Evolutionary conservation across 1,140 invertebrate species (phyloP), one percentile per base, ranked within the genome.

Genomic region (Drosophila asahinai): DNA sequence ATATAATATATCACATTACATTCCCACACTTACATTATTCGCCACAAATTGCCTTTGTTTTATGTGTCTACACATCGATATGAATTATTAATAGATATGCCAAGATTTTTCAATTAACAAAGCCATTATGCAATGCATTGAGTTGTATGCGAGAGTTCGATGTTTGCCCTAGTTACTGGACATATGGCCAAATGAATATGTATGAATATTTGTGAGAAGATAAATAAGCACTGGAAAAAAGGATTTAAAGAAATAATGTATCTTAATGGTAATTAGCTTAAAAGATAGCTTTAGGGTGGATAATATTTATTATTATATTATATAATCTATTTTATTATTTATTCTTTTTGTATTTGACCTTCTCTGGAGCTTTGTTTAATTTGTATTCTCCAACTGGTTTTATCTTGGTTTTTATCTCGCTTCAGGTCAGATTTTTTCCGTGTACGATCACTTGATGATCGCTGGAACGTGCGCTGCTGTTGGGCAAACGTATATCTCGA

Each of bases 91-190:
- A 72, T 72, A 72, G 70, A 59, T 11, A 9, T 51, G 52, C 36
- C n/a, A 43, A 57, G 33, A 58, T 51, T 65, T 65, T 75, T 75
- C 71, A 77, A 77, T 77, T 77, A 75, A 74, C 61, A 45, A 47
- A 65, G 54, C 52, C 67, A 74, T 74, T 74, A 74, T 74, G 70
- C 72, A 77, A 73, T 59, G 12, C 45, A 77, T 77, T 59, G 60
- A 66, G 30, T 49, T 57, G 33, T 45, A 38, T 45, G 17, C 61
- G 70, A 63, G 57, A 52, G 51, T 77, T 72, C 38, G 73, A 77
- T 57, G 72, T 17, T 48, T 77, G 72, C 33, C 74, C 74, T 67
- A 77, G 48, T 66, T 67, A 59, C 48, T 76, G 48, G 40, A 66
- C 74, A 77, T 55, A 52, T 77, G 74, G 72, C 17, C 33, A 51